Evolutionary conservation across 2,113 vertebrate genomes (phyloP).

Genomic region (Rhinogobius similis): DNA sequence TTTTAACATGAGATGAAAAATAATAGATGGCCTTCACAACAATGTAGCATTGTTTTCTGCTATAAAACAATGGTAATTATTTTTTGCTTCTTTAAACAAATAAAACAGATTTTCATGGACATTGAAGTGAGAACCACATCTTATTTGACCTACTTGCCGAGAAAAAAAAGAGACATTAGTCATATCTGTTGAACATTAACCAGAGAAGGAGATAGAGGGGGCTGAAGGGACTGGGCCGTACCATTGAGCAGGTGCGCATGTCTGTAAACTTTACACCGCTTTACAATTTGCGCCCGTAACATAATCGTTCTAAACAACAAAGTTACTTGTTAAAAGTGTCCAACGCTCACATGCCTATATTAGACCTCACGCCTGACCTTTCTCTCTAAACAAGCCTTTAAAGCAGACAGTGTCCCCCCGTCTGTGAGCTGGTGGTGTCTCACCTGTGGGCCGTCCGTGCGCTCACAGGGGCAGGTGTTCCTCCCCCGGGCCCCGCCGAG

Average conservation of each 20-base stretch:
- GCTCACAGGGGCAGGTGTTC: slow-evolving; percentile 32
- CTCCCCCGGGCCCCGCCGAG: neutral
- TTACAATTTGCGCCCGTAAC: neutral
- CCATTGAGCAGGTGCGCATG: slow-evolving; percentile 28
- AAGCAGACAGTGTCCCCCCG: neutral
- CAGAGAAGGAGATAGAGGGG: neutral
- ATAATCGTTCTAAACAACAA: neutral
- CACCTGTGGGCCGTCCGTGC: slow-evolving; percentile 53
- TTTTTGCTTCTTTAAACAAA: no score
- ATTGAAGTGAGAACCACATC: neutral
- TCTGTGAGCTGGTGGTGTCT: slow-evolving; percentile 6
- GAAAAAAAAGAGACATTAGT: neutral
- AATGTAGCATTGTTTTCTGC: no score
- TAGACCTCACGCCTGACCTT: no score
- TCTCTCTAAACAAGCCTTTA: neutral
- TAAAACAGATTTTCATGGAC: no score
- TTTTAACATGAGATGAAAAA: no score
- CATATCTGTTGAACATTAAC: slow-evolving; percentile 45
- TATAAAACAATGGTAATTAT: no score
- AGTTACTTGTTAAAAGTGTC: neutral
- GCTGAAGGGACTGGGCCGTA: slow-evolving; percentile 40
- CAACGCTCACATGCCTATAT: neutral
- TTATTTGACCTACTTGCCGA: neutral
- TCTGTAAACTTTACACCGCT: neutral
- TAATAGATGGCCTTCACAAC: no score